Conservation (phyloP, 1,140 invertebrate species). For the Patella vulgata region DNA sequence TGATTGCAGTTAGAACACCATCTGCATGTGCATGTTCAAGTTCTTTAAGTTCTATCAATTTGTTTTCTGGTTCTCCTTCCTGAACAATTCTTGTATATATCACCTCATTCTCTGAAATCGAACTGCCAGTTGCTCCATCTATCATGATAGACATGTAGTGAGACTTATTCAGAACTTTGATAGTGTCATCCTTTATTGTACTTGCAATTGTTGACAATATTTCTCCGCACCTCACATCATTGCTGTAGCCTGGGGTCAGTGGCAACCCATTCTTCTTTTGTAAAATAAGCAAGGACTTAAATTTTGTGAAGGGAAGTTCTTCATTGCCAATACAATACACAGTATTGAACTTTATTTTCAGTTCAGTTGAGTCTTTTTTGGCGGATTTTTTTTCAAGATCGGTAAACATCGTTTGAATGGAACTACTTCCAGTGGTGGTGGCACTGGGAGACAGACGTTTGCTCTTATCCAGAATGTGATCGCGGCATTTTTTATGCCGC, state of each 20-base stretch:
- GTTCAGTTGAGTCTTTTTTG: too few relatives aligned
- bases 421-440: too few relatives aligned
- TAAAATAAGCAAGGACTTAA: too few relatives aligned
- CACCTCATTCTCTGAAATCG: slow-evolving; percentile 9
- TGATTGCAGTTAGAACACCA: background rate
- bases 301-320: too few relatives aligned
- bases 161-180: background rate
- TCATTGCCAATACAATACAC: too few relatives aligned
- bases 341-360: too few relatives aligned
- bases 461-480: too few relatives aligned
- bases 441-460: too few relatives aligned
- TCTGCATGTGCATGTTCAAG: slow-evolving; percentile 5
- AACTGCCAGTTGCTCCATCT: slow-evolving; percentile 7
- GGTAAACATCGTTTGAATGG: too few relatives aligned
- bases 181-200: slow-evolving; percentile 1
- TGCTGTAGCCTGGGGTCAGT: background rate
- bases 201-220: slow-evolving; percentile 7
- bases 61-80: background rate
- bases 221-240: slow-evolving; percentile 11
- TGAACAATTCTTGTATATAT: background rate
- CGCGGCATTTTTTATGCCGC: too few relatives aligned
- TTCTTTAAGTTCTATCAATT: slow-evolving; percentile 1
- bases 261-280: too few relatives aligned
- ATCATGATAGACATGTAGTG: slow-evolving; percentile 2
- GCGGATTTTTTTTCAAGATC: too few relatives aligned